A percentile compares a stretch with the other conserved stretches of the same genome.
Evolutionary conservation across 2,888 invertebrate species (phyloP).

Genomic region (Vannuccia rotundouncinata): DNA sequence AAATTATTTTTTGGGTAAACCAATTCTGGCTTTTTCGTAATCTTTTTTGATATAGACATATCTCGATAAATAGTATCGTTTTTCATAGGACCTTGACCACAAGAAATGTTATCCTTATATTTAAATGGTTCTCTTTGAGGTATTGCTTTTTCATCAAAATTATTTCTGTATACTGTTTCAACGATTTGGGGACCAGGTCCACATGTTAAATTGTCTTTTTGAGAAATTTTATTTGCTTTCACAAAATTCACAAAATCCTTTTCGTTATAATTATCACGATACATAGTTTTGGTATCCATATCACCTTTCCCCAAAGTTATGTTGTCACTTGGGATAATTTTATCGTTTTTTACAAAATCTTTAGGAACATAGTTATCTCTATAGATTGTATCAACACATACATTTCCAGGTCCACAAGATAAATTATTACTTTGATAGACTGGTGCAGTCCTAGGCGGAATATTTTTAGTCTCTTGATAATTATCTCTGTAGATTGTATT

Average conservation of each 20-base stretch:
- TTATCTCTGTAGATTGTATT: not conserved
- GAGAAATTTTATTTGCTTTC: too few species aligned
- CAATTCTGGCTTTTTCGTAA: not conserved
- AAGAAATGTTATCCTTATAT: not conserved
- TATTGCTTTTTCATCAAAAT: too few species aligned
- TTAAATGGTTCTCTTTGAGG: too few species aligned
- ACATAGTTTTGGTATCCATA: not conserved
- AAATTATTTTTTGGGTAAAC: not conserved
- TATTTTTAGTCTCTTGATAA: too few species aligned
- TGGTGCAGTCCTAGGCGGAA: too few species aligned
- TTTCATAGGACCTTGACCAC: not conserved
- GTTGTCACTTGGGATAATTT: not conserved
- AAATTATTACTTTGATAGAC: too few species aligned
- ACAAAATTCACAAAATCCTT: too few species aligned
- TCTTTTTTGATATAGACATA: not conserved
- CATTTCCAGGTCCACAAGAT: not conserved
- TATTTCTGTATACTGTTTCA: too few species aligned
- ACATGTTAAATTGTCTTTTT: too few species aligned
- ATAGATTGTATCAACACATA: not conserved
- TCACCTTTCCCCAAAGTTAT: not conserved
- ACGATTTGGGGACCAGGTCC: too few species aligned
- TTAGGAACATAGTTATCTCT: not conserved
- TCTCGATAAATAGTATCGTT: not conserved
- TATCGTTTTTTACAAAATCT: not conserved
- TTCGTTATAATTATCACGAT: not conserved